Evolutionary conservation across 2,888 invertebrate genomes (phyloP), one percentile per base, ranked within the genome.

Genomic region (Chrysolina oricalcia): DNA sequence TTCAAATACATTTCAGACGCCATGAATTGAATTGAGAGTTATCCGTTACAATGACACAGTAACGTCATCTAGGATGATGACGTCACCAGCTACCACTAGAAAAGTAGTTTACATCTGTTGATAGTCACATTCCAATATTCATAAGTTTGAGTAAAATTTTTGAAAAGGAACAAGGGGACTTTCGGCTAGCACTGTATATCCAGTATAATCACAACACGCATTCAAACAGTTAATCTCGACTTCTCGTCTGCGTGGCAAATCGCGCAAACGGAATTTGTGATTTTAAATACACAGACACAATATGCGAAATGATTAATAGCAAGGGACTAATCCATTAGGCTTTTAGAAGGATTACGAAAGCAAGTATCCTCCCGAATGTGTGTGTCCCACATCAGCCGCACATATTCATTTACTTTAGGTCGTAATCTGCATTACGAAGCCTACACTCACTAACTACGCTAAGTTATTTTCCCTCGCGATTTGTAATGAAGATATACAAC

Each of bases 321-420:
- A 56, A 40, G 65, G 66, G 67, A 75, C 70, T 79, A 79, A 79
- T 79, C 79, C 77, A 77, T 79, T 77, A 77, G 77, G 76, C 77
- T 77, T 79, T 73, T 48, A 70, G 74, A 79, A 76, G 77, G 79
- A 79, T 79, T 79, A 79, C 64, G 62, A 70, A 56, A 56, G 56
- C 50, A 70, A 68, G 69, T 74, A 73, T 73, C 72, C 65, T 75
- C 70, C 71, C 67, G 73, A 66, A 72, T 72, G 75, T 77, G 76
- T 76, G 75, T 74, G 77, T 76, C 75, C 75, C 77, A 72, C 73
- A 73, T 70, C 75, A 75, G 72, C 75, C 78, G 74, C 80, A 78
- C 78, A 80, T 78, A 80, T 78, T 77, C 80, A 80, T 78, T 80
- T 78, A 78, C 78, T 77, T 74, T 73, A 59, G 73, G 69, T 68